Evolutionary conservation across 2,888 invertebrate species (phyloP).

Genomic region (Drosophila maculinotata): DNA sequence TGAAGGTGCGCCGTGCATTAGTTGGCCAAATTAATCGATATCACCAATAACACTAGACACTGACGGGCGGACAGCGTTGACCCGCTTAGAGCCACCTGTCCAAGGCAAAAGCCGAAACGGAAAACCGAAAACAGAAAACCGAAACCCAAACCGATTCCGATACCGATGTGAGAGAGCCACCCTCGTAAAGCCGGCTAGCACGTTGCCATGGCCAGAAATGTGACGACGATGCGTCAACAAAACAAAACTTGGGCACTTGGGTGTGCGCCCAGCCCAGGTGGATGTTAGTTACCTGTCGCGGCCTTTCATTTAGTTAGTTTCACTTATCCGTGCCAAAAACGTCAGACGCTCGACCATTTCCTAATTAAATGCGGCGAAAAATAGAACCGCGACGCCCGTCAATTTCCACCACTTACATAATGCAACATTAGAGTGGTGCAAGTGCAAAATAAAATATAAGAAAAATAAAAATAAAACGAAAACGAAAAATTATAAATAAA

Average conservation of each 20-base stretch:
- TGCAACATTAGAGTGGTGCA: constrained; percentile 49
- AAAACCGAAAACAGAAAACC: constrained; percentile 4
- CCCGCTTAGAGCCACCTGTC: constrained; percentile 50
- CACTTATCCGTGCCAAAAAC: constrained; percentile 75
- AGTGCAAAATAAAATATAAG: constrained; percentile 12
- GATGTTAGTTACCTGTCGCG: constrained; percentile 56
- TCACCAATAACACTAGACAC: constrained; percentile 57
- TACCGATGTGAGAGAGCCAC: constrained; percentile 30
- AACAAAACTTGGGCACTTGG: constrained; percentile 45
- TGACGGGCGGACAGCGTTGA: constrained; percentile 32
- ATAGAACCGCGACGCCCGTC: constrained; percentile 44
- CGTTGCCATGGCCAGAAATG: constrained; percentile 78
- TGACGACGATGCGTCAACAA: constrained; percentile 55
- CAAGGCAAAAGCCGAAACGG: not conserved
- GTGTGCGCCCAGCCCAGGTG: constrained; percentile 19
- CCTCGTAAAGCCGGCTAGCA: constrained; percentile 34
- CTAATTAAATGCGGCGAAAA: constrained; percentile 57
- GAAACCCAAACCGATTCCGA: constrained; percentile 5
- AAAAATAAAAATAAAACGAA: constrained; percentile 1
- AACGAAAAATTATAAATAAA: not conserved
- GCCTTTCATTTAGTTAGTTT: constrained; percentile 62
- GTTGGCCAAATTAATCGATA: constrained; percentile 76
- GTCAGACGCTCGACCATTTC: constrained; percentile 45
- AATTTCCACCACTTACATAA: constrained; percentile 54
- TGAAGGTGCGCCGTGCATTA: constrained; percentile 70